Evolutionary conservation across 2,888 invertebrate genomes (phyloP).

Genomic region (Apamea sordens): DNA sequence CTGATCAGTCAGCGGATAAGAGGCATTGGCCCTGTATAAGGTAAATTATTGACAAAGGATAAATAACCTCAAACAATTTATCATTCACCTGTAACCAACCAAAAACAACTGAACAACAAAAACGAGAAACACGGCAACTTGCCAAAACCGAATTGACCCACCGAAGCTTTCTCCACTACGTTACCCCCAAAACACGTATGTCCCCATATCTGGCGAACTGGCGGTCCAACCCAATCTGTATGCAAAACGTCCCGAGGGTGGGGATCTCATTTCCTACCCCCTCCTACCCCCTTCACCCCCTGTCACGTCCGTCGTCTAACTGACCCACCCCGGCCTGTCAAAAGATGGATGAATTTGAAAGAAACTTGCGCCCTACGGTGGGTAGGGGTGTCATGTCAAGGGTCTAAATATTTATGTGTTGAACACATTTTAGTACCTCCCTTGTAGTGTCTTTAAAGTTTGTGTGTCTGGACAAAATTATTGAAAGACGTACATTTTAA

Average conservation of each 20-base stretch:
- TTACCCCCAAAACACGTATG: conserved; percentile 65
- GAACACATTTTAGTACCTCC: background rate
- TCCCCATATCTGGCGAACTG: conserved; percentile 57
- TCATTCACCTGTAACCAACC: conserved; percentile 16
- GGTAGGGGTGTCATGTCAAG: conserved; percentile 52
- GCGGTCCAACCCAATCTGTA: conserved; percentile 72
- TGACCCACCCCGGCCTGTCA: conserved; percentile 69
- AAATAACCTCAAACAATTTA: conserved; percentile 10
- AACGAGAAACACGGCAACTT: conserved; percentile 42
- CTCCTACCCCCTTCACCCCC: conserved; percentile 47
- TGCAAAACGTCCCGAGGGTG: conserved; percentile 73
- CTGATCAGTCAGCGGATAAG: background rate
- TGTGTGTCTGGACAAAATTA: background rate
- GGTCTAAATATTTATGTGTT: background rate
- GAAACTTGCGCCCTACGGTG: conserved; percentile 63
- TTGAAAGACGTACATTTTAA: background rate
- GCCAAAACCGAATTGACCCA: conserved; percentile 52
- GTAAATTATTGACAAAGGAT: background rate
- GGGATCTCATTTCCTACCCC: conserved; percentile 70
- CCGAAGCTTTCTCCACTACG: conserved; percentile 28
- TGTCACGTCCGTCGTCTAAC: conserved; percentile 65
- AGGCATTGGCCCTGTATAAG: background rate
- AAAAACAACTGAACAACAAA: conserved; percentile 30
- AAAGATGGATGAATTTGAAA: conserved; percentile 73
- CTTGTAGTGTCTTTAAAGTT: background rate